These are phyloP conservation scores for Aldrovandia affinis DNA, from an alignment of 2,797 vertebrate genomes.

Conservation along the genomic window DNA sequence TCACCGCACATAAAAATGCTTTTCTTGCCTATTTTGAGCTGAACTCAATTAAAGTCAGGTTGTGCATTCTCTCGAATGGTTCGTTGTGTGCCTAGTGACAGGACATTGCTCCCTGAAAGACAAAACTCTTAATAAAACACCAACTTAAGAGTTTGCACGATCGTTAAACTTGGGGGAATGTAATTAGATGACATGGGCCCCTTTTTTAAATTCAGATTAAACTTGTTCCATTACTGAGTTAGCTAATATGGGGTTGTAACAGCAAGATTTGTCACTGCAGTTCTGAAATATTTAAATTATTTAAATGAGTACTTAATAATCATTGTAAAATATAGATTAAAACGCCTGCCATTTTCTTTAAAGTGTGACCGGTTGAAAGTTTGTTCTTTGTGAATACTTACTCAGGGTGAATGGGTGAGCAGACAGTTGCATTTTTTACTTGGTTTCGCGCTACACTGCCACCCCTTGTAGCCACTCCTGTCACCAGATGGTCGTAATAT, in stretches of 20 bases:
- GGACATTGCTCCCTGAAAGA: neutral
- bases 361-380: too few relatives aligned
- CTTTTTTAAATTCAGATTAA: slow-evolving; percentile 5
- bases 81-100: neutral
- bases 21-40: neutral
- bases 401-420: neutral
- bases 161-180: neutral
- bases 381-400: too few relatives aligned
- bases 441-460: too few relatives aligned
- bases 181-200: neutral
- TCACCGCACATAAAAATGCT: neutral
- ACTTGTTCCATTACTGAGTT: neutral
- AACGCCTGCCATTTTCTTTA: neutral
- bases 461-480: too few relatives aligned
- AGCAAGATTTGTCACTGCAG: neutral
- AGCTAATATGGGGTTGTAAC: neutral
- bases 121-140: neutral
- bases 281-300: neutral
- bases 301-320: too few relatives aligned
- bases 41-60: slow-evolving; percentile 8
- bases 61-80: neutral
- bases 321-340: neutral
- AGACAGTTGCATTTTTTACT: neutral
- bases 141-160: too few relatives aligned
- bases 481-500: too few relatives aligned